Evolutionary conservation across 30 jellyfish, hydroid and myxozoan species (phyloP), one percentile per base, ranked within the genome.

Genomic region (Sanderia malayensis): DNA sequence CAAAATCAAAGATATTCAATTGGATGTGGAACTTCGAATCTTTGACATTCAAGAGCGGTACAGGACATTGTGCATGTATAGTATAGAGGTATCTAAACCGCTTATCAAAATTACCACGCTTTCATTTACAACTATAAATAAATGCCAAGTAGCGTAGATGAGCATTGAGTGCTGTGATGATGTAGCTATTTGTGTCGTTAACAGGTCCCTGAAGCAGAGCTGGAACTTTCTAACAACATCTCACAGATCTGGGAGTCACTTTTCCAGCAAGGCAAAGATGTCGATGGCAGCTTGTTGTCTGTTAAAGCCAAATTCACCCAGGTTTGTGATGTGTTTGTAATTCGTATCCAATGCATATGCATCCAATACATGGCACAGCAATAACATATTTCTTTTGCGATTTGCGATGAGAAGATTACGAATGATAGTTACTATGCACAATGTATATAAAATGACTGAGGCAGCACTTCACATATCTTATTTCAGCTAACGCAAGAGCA

Each of bases 291-390:
- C 30, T 81, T 89, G 8, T 81, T 83, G 2, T 70, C 97, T 31
- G 97, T 82, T 29, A 89, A 89, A 47, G 83, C 78, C 65, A 89
- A 79, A 37, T 89, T 89, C 76, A 89, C 97, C 1, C 85, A 89
- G 85, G 97, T 80, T 22, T 0, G 85, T 57, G 52, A 4, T 37
- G 52, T 20, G 8, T 15, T 19, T 29, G 15, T n/a, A n/a, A n/a
- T n/a, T n/a, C n/a, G n/a, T n/a, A n/a, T n/a, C n/a, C n/a, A n/a
- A n/a, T n/a, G n/a, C n/a, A n/a, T n/a, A n/a, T n/a, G n/a, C n/a
- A n/a, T n/a, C n/a, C n/a, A n/a, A n/a, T n/a, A n/a, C n/a, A n/a
- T n/a, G n/a, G n/a, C n/a, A n/a, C n/a, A n/a, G n/a, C n/a, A n/a
- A n/a, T n/a, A n/a, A n/a, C n/a, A n/a, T n/a, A n/a, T n/a, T n/a